These are phyloP conservation scores for Allobates femoralis DNA, from an alignment of 2,797 vertebrate genomes.

Conservation along the genomic window DNA sequence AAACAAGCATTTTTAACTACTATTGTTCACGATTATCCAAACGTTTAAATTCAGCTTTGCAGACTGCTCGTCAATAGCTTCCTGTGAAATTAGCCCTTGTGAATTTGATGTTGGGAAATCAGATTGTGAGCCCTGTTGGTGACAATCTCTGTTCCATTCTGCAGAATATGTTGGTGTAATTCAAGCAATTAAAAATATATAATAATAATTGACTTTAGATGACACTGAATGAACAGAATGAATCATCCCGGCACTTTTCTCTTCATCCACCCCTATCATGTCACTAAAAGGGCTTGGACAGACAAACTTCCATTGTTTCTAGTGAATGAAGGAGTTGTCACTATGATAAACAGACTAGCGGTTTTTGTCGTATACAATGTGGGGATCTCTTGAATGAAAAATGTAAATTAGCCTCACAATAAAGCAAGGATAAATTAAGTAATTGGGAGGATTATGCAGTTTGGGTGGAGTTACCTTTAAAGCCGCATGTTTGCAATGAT, in stretches of 20 bases:
- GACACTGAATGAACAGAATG: neutral
- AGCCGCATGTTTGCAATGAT: neutral
- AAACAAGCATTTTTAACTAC: too few species aligned
- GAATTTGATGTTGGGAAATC: neutral
- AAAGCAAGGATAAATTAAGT: neutral
- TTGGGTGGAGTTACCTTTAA: neutral
- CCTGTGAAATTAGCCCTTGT: too few species aligned
- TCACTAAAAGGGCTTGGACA: neutral
- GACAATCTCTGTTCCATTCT: neutral
- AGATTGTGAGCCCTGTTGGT: neutral
- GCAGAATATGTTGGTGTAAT: neutral
- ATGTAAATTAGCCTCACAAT: neutral
- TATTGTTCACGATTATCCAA: too few species aligned
- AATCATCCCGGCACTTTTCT: neutral
- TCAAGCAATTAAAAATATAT: neutral
- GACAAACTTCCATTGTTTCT: neutral
- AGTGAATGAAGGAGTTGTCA: slow-evolving; percentile 1
- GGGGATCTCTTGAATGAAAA: neutral
- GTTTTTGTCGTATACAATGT: neutral
- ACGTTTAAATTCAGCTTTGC: too few species aligned
- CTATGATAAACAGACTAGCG: neutral
- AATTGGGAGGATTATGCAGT: slow-evolving; percentile 16
- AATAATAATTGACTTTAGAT: neutral
- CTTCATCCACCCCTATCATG: neutral
- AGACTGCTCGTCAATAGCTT: too few species aligned